Conservation (phyloP, 2,113 vertebrate species). For the Henicopernis longicauda region DNA sequence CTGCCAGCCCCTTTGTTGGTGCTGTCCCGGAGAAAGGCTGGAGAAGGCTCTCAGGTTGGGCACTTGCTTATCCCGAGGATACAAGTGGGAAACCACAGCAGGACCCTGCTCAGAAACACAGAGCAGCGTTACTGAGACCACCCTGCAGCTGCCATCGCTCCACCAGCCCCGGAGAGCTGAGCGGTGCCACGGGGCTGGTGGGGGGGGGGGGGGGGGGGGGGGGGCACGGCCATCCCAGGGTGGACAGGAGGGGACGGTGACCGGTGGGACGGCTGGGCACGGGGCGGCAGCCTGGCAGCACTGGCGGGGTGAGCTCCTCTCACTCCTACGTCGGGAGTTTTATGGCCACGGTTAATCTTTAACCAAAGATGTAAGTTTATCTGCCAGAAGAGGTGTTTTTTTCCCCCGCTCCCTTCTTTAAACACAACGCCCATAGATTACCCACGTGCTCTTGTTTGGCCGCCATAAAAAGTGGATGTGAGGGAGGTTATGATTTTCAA, state of each 20-base stretch:
- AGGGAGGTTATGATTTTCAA: neutral
- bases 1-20: neutral
- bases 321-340: neutral
- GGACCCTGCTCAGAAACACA: neutral
- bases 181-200: neutral
- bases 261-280: fast-evolving
- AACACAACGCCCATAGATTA: neutral
- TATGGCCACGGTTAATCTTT: neutral
- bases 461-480: neutral
- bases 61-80: neutral
- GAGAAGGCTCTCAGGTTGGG: neutral
- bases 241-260: neutral
- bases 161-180: fast-evolving
- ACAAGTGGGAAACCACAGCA: neutral
- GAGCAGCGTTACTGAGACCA: neutral
- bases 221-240: neutral
- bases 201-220: too few species aligned
- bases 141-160: neutral
- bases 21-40: neutral
- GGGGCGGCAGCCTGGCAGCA: neutral
- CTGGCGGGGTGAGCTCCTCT: fast-evolving
- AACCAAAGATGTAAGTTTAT: neutral
- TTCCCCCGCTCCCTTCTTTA: neutral
- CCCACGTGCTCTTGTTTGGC: neutral
- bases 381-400: neutral